These are phyloP conservation scores for Thalassophryne amazonica DNA, from an alignment of 2,797 vertebrate species.

Conservation along the genomic window DNA sequence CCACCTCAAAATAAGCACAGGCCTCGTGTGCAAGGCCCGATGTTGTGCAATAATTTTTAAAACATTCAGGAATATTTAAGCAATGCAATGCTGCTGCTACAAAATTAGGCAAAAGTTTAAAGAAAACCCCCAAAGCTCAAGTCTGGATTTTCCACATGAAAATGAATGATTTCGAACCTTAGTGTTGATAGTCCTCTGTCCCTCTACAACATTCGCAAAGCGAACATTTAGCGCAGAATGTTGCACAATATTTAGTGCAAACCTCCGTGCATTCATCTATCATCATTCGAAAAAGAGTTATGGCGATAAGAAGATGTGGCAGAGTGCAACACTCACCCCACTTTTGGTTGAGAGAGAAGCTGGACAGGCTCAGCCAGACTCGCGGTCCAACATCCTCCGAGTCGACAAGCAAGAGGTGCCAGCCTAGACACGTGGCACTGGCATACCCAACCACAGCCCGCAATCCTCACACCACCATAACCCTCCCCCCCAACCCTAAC, in stretches of 20 bases:
- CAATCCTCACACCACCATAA: conserved; percentile 79
- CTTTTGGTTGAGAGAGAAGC: conserved; percentile 69
- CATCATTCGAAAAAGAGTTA: conserved; percentile 27
- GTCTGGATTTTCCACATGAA: conserved; percentile 35
- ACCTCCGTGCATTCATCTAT: conserved; percentile 18
- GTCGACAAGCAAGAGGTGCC: conserved; percentile 74
- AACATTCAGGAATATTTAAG: conserved; percentile 27
- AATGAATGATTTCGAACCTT: conserved; percentile 46
- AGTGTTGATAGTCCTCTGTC: conserved; percentile 39
- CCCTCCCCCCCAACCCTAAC: conserved; percentile 33
- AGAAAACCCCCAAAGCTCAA: conserved; percentile 18
- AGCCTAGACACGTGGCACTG: conserved; percentile 80
- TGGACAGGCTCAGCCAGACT: conserved; percentile 71
- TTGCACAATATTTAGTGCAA: conserved; percentile 32
- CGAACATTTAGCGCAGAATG: too few species aligned
- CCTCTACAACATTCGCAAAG: conserved; percentile 34
- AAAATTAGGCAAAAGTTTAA: conserved; percentile 15
- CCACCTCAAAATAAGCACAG: conserved; percentile 47
- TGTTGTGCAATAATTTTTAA: conserved; percentile 52
- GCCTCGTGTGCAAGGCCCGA: conserved; percentile 53
- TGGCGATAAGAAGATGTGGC: conserved; percentile 49
- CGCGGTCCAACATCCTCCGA: conserved; percentile 73
- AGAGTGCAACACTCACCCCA: conserved; percentile 75
- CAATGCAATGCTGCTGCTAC: conserved; percentile 27
- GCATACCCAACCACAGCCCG: conserved; percentile 81